A percentile compares a stretch with the other conserved stretches of the same genome.
phyloP scores from a whole-genome alignment of 64 coral and sea anemone species.

The Actinia tenebrosa region DNA sequence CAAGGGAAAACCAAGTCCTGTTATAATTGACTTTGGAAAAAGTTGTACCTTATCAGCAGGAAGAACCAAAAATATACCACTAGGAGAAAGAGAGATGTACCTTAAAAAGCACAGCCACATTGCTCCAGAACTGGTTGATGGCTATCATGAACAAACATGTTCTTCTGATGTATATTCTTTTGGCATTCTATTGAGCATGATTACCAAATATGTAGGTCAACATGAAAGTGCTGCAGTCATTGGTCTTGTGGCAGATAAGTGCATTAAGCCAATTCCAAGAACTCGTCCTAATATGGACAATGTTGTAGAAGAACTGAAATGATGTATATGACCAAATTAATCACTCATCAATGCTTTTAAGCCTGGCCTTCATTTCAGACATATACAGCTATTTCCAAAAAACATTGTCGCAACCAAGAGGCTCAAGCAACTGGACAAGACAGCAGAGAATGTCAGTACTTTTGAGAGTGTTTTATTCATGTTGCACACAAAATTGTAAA shows the following conservation, averaged over 20 bases:
- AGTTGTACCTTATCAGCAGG: slow-evolving; percentile 3
- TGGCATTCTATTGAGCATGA: slow-evolving; percentile 9
- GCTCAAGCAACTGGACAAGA: no score
- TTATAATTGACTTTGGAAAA: slow-evolving; percentile 22
- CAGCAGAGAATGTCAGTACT: no score
- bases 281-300: no score
- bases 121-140: slow-evolving; percentile 26
- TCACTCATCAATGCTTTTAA: no score
- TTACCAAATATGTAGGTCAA: neutral
- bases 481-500: no score
- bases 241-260: slow-evolving; percentile 3
- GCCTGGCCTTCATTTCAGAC: no score
- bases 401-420: no score
- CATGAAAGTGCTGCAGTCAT: neutral
- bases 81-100: slow-evolving; percentile 1
- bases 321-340: no score
- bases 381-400: no score
- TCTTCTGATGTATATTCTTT: slow-evolving; percentile 25
- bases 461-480: no score
- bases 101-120: slow-evolving; percentile 28
- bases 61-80: slow-evolving; percentile 22
- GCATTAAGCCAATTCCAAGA: neutral
- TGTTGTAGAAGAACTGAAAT: no score
- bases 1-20: slow-evolving; percentile 10
- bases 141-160: neutral